phyloP scores from a whole-genome alignment of 1,140 invertebrate genomes.

The Tetramorium simillimum region DNA sequence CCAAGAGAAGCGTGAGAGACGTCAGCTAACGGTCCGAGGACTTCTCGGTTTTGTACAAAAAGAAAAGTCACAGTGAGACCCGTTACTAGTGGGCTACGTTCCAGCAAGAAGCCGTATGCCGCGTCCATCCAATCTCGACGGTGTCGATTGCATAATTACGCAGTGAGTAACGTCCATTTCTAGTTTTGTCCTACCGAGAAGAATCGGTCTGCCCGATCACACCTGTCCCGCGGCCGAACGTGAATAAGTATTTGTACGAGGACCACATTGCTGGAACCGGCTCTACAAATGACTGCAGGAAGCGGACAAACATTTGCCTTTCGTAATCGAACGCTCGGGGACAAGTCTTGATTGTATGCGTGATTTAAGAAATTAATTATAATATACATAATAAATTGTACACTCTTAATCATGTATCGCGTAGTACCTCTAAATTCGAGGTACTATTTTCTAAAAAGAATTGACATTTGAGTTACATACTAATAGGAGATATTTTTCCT shows the following conservation, averaged over 20 bases:
- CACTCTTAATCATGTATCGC: too few relatives aligned
- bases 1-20: constrained; percentile 1
- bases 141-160: constrained; percentile 70
- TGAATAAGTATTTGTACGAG: constrained; percentile 46
- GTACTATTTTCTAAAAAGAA: too few relatives aligned
- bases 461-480: too few relatives aligned
- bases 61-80: constrained; percentile 75
- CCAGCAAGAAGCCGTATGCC: constrained; percentile 64
- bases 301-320: constrained; percentile 39
- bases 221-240: background rate
- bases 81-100: constrained; percentile 79
- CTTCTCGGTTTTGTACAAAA: constrained; percentile 79
- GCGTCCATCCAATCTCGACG: constrained; percentile 21
- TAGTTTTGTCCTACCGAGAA: constrained; percentile 3
- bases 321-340: constrained; percentile 46
- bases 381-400: background rate
- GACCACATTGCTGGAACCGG: constrained; percentile 55
- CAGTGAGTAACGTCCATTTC: constrained; percentile 6
- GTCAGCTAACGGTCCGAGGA: constrained; percentile 79
- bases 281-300: constrained; percentile 60
- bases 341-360: background rate
- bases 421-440: too few relatives aligned
- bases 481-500: too few relatives aligned
- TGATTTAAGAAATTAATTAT: background rate
- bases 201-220: constrained; percentile 10